phyloP scores from a whole-genome alignment of 2,888 invertebrate genomes.

The Dolomedes plantarius region DNA sequence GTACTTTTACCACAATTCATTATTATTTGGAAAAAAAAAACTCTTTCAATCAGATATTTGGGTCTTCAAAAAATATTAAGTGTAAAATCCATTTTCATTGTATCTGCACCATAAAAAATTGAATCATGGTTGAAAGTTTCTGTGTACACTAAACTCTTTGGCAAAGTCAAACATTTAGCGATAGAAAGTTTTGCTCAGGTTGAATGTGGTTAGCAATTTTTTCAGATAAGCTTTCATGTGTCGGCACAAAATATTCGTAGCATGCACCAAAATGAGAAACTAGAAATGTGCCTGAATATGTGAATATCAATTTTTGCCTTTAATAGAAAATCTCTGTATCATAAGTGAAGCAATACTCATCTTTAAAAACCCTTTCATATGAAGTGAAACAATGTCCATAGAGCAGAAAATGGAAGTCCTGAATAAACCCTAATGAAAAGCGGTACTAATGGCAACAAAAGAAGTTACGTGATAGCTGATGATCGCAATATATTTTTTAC shows the following conservation, averaged over 20 bases:
- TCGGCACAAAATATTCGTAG: neutral
- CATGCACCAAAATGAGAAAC: neutral
- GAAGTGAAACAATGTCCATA: neutral
- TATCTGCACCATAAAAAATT: neutral
- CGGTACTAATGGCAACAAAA: too few relatives aligned
- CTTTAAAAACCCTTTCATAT: neutral
- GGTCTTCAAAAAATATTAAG: too few relatives aligned
- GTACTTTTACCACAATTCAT: too few relatives aligned
- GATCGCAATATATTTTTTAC: too few relatives aligned
- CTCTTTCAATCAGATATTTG: too few relatives aligned
- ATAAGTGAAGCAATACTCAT: neutral
- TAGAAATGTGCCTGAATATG: slow-evolving; percentile 12
- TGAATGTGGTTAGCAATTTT: neutral
- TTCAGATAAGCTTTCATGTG: slow-evolving; percentile 6
- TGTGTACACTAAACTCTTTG: neutral
- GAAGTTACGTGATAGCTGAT: too few relatives aligned
- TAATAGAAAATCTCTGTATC: neutral
- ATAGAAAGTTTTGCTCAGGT: slow-evolving; percentile 1
- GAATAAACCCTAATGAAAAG: too few relatives aligned
- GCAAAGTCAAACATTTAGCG: neutral
- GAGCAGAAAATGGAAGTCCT: too few relatives aligned
- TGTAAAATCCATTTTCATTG: neutral
- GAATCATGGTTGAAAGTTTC: neutral
- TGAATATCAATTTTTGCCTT: slow-evolving; percentile 14
- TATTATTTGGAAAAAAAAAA: too few relatives aligned